Base-by-base conservation (phyloP, 2,797 vertebrate species). In the Notolabrus celidotus region DNA sequence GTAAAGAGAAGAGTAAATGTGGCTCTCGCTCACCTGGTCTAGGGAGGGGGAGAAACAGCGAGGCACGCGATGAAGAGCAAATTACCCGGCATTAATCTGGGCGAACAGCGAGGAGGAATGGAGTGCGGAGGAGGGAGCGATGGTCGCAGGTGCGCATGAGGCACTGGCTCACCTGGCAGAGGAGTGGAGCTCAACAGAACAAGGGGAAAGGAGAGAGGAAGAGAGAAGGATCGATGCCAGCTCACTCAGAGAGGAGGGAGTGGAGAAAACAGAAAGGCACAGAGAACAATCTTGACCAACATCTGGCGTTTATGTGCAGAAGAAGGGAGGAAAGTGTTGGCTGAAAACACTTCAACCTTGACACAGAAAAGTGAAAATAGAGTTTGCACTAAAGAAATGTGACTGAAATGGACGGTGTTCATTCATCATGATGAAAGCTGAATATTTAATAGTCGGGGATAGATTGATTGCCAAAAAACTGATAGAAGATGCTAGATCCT, bases 51-150 rank as follows among this genome's bases (percentile, higher is more conserved):
- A 67, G 29, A 66, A 57, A 39, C 31, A 20, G 58, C 23, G 73
- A 79, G 75, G 71, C 31, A 68, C 68, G 38, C 12, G 9, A 55
- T 5, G 12, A 83, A 69, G 58, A 80, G 79, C 71, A 92, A 89
- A 88, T 86, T 80, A 86, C 74, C 56, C 61, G 68, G 66, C 83
- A 84, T 90, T 84, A 88, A 90, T 85, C 81, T 87, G 83, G 82
- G 46, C 65, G 36, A 84, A 49, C 77, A 46, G 79, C 46, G 12
- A 70, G 58, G 39, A 63, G 71, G 74, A 67, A n/a, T 52, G 36
- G 49, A 63, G 47, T 50, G 23, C 15, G 33, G 17, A 55, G 33
- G 71, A 12, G 47, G 49, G 23, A 33, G 39, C 41, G 47, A n/a
- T 20, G 74, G 79, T 34, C 71, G 54, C 89, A 92, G 89, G 84